phyloP scores from a whole-genome alignment of 2,888 invertebrate species.

The Platycheirus albimanus region DNA sequence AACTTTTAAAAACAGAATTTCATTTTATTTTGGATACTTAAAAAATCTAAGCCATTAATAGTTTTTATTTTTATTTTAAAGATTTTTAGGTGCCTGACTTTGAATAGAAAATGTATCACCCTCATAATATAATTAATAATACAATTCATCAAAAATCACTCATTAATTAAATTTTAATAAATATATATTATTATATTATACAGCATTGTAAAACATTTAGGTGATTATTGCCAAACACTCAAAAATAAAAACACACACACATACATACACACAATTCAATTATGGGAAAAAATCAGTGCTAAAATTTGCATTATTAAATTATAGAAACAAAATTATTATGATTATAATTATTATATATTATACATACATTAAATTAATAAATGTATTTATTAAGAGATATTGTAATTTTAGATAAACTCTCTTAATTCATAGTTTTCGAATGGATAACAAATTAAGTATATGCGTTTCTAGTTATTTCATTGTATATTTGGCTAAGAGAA shows the following conservation, averaged over 20 bases:
- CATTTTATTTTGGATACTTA: conserved; percentile 4
- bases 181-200: conserved; percentile 29
- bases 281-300: conserved; percentile 57
- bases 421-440: conserved; percentile 54
- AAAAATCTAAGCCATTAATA: conserved; percentile 23
- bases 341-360: conserved; percentile 34
- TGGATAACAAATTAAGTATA: conserved; percentile 54
- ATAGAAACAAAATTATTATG: conserved; percentile 54
- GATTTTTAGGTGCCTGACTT: conserved; percentile 55
- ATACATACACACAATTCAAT: conserved; percentile 48
- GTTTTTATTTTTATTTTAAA: conserved; percentile 30
- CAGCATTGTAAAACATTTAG: conserved; percentile 41
- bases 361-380: too few relatives aligned
- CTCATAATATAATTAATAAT: conserved; percentile 18
- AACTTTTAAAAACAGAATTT: conserved; percentile 33
- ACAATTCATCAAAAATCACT: conserved; percentile 32
- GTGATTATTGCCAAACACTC: conserved; percentile 64
- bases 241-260: conserved; percentile 37
- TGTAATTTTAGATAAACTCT: conserved; percentile 59
- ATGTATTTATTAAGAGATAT: conserved; percentile 57
- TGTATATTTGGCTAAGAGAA: conserved; percentile 62
- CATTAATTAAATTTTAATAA: conserved; percentile 1
- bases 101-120: conserved; percentile 25
- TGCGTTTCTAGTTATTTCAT: conserved; percentile 62
- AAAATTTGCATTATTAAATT: conserved; percentile 57